Evolutionary conservation across 1,140 invertebrate species (phyloP).

Genomic region (Lordiphosa stackelbergi): DNA sequence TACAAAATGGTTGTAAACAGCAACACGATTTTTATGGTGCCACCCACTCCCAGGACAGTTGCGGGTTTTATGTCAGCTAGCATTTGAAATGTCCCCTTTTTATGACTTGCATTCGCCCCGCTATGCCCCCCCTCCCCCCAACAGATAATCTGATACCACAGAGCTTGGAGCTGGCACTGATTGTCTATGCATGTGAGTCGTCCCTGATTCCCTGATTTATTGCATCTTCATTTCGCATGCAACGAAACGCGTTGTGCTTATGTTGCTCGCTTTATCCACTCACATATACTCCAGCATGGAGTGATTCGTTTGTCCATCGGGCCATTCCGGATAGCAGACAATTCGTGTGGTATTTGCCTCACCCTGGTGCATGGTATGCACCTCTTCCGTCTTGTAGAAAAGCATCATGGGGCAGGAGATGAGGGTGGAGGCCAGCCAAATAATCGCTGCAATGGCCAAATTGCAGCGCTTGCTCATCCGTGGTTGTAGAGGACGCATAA

Average conservation of each 20-base stretch:
- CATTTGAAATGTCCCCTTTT: conserved; percentile 34
- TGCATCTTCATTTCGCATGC: conserved; percentile 17
- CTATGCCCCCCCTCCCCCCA: background rate
- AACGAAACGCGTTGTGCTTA: conserved; percentile 16
- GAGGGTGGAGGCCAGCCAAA: conserved; percentile 86
- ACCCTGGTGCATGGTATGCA: conserved; percentile 70
- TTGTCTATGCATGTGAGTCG: conserved; percentile 29
- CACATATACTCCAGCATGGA: conserved; percentile 88
- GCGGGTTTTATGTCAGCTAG: conserved; percentile 29
- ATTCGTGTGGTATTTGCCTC: conserved; percentile 79
- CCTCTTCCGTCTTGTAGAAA: conserved; percentile 85
- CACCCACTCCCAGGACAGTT: conserved; percentile 8
- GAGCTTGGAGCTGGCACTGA: conserved; percentile 15
- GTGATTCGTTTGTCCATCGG: conserved; percentile 84
- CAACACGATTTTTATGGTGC: conserved; percentile 32
- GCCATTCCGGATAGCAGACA: conserved; percentile 89
- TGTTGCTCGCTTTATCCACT: conserved; percentile 77
- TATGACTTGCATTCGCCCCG: conserved; percentile 21
- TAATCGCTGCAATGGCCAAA: conserved; percentile 87
- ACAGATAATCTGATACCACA: conserved; percentile 20
- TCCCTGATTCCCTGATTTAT: conserved; percentile 44
- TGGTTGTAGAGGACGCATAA: conserved; percentile 92
- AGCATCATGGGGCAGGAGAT: conserved; percentile 91
- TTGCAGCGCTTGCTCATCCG: conserved; percentile 89
- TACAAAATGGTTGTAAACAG: conserved; percentile 56